These are phyloP conservation scores for Coecobrya sp. DNA, from an alignment of 2,888 invertebrate species.

Conservation along the genomic window DNA sequence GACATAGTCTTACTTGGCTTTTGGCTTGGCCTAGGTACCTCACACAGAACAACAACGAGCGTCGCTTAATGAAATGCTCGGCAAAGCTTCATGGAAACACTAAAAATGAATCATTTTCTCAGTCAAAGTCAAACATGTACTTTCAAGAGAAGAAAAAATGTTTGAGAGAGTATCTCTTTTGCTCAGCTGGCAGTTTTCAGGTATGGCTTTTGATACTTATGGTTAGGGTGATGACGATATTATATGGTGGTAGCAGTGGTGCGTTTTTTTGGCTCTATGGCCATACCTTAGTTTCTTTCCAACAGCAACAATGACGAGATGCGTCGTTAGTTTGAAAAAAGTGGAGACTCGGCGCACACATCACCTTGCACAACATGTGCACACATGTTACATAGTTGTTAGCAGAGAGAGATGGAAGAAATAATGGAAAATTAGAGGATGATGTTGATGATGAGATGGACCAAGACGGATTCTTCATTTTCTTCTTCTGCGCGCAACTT, in stretches of 20 bases:
- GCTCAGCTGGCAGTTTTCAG: conserved; percentile 69
- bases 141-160: neutral
- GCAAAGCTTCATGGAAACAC: conserved; percentile 72
- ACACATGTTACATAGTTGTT: conserved; percentile 13
- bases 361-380: conserved; percentile 68
- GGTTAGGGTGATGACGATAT: conserved; percentile 26
- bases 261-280: conserved; percentile 21
- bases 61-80: conserved; percentile 70
- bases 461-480: conserved; percentile 27
- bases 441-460: neutral
- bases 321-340: conserved; percentile 1
- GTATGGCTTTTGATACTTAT: neutral
- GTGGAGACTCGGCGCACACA: neutral
- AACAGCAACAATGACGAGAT: neutral
- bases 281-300: conserved; percentile 15
- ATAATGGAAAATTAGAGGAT: conserved; percentile 33
- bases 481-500: neutral
- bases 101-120: conserved; percentile 80
- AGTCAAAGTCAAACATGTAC: conserved; percentile 27
- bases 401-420: conserved; percentile 25
- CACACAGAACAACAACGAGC: neutral
- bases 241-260: neutral
- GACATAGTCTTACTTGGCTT: neutral
- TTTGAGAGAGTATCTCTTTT: neutral
- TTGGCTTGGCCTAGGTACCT: conserved; percentile 60